Conservation (phyloP, 2,113 vertebrate species). For the Cinclus mexicanus region DNA sequence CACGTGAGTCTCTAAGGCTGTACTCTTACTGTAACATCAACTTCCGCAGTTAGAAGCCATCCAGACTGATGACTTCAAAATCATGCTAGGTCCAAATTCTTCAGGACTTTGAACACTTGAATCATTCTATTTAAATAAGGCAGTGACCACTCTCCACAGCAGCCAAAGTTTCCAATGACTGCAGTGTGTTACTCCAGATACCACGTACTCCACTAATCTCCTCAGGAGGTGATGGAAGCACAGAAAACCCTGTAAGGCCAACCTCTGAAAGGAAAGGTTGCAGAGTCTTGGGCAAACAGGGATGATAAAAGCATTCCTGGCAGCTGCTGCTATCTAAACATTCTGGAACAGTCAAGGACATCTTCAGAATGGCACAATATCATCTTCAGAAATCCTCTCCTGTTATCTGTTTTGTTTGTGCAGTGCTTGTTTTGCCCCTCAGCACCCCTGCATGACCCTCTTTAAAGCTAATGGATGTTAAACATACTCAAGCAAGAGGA, state of each 20-base stretch:
- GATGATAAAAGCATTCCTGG: constrained; percentile 64
- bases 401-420: constrained; percentile 19
- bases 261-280: constrained; percentile 46
- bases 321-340: constrained; percentile 16
- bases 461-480: constrained; percentile 5
- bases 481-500: background rate
- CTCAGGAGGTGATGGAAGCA: constrained; percentile 1
- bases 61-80: background rate
- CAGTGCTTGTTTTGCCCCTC: constrained; percentile 7
- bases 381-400: constrained; percentile 40
- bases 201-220: constrained; percentile 2
- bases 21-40: background rate
- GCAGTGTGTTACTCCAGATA: background rate
- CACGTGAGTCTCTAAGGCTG: background rate
- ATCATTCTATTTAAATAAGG: background rate
- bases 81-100: background rate
- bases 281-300: constrained; percentile 19
- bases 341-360: constrained; percentile 58
- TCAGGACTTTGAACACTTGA: background rate
- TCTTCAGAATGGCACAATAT: constrained; percentile 40
- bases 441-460: background rate
- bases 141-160: background rate
- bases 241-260: background rate
- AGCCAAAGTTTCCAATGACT: background rate
- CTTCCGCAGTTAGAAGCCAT: background rate